phyloP scores from a whole-genome alignment of 2,113 vertebrate species.

The Cinclus mexicanus region DNA sequence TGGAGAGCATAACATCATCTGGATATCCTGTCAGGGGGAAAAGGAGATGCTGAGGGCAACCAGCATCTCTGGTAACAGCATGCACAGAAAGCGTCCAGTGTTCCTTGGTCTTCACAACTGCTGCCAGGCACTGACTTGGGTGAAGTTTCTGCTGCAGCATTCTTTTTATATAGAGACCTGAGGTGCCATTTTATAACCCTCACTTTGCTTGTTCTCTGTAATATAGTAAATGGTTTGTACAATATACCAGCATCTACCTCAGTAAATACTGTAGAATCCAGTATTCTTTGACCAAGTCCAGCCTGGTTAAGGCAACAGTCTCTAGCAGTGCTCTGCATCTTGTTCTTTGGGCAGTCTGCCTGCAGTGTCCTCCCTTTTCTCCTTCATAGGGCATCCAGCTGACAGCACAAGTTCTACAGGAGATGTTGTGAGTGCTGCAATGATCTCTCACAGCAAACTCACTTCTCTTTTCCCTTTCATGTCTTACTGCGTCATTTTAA shows the following conservation, averaged over 20 bases:
- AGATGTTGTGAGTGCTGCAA: not conserved
- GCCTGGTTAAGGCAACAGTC: not conserved
- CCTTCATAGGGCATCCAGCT: constrained; percentile 19
- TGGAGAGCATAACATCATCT: not conserved
- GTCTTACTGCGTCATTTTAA: not conserved
- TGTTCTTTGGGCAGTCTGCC: not conserved
- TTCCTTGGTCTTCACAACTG: not conserved
- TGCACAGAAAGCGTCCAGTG: not conserved
- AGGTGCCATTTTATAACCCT: not conserved
- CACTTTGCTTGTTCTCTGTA: not conserved
- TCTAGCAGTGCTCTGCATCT: not conserved
- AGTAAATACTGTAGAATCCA: not conserved
- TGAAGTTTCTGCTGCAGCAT: not conserved
- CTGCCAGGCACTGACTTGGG: not conserved
- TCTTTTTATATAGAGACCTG: not conserved
- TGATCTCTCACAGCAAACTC: not conserved
- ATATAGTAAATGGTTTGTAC: not conserved
- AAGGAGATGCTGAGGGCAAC: not conserved
- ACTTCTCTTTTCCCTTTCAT: not conserved
- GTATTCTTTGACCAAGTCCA: not conserved
- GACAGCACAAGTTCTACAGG: not conserved
- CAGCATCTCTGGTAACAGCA: not conserved
- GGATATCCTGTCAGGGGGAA: not conserved
- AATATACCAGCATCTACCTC: not conserved
- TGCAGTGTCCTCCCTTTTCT: constrained; percentile 50